Base-by-base conservation (phyloP, 2,797 vertebrate genomes). In the Manis pentadactyla region DNA sequence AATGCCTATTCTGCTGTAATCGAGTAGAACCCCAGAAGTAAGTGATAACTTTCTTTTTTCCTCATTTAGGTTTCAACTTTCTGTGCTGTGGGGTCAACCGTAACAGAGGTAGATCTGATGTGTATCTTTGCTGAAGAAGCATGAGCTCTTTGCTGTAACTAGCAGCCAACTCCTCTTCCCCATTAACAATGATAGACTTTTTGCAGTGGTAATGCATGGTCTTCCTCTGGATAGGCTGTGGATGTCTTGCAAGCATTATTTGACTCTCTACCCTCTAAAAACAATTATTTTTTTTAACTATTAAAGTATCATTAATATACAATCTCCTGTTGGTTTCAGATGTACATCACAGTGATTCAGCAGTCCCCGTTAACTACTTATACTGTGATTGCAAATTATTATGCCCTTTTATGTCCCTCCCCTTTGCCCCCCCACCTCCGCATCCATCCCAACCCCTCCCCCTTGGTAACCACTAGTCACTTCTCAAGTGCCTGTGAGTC, bases 51-150 rank as follows among this genome's bases (percentile, higher is more conserved):
- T 90, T 96, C 49, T 98, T 98, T 97, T 97, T 97, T 90, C 86
- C 95, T 97, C 92, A 18, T 95, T 2, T 96, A 98, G 98, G 97
- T 98, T 88, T 98, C 97, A 96, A 88, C 97, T 98, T 97, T 96
- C 95, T 98, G 78, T 98, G 98, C 98, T 98, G 98, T 97, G 98
- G 79, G 90, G 93, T 84, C 95, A 4, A 55, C 97, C 87, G 29
- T 95, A 96, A 98, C 98, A 98, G 98, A 98, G 98, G 98, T 98
- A 98, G 98, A 95, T 51, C 73, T 74, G 46, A 84, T 95, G 87
- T 82, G 29, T 95, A 37, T 69, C 13, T 94, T 86, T 96, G 96
- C 97, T 96, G 91, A 73, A 92, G 25, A 81, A 95, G 98, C 98
- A 97, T 98, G 98, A 90, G 69, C 90, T 95, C 57, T 94, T 95